Evolutionary conservation across 1,140 invertebrate species (phyloP).

Genomic region (Ruditapes philippinarum): DNA sequence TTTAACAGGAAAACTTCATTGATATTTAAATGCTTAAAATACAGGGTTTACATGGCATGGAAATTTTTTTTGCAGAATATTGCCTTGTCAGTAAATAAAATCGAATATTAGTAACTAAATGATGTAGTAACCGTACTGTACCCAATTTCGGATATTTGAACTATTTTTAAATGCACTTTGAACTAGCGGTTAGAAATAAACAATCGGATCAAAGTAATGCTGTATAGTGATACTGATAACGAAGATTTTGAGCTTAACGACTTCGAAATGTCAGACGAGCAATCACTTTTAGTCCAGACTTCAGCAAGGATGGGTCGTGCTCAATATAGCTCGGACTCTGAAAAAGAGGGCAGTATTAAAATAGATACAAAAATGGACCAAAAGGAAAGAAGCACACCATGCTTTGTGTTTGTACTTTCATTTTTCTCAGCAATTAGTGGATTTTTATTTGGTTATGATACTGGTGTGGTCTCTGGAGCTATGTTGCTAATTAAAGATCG

Average conservation of each 20-base stretch:
- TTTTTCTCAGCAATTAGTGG: slow-evolving; percentile 89
- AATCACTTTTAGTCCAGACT: slow-evolving; percentile 20
- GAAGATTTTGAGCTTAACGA: slow-evolving; percentile 36
- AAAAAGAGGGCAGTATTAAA: not conserved
- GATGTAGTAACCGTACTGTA: not conserved
- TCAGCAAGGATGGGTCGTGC: slow-evolving; percentile 34
- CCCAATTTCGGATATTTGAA: not conserved
- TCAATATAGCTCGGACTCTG: not conserved
- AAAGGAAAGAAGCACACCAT: slow-evolving; percentile 28
- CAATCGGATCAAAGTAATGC: not conserved
- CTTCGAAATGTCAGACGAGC: slow-evolving; percentile 34
- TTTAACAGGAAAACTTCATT: too few relatives aligned
- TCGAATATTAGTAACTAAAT: too few relatives aligned
- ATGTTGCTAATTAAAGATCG: slow-evolving; percentile 88
- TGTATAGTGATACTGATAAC: slow-evolving; percentile 38
- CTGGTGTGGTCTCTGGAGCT: slow-evolving; percentile 90
- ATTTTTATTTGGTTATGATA: slow-evolving; percentile 90
- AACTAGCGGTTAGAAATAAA: too few relatives aligned
- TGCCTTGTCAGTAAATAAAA: too few relatives aligned
- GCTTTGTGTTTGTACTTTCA: slow-evolving; percentile 87
- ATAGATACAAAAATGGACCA: slow-evolving; percentile 13
- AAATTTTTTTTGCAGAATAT: too few relatives aligned
- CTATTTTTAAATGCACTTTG: slow-evolving; percentile 37
- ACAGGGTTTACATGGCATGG: too few relatives aligned
- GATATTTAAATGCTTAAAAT: too few relatives aligned